phyloP scores from a whole-genome alignment of 2,113 vertebrate genomes.

The Eudorcas thomsonii region DNA sequence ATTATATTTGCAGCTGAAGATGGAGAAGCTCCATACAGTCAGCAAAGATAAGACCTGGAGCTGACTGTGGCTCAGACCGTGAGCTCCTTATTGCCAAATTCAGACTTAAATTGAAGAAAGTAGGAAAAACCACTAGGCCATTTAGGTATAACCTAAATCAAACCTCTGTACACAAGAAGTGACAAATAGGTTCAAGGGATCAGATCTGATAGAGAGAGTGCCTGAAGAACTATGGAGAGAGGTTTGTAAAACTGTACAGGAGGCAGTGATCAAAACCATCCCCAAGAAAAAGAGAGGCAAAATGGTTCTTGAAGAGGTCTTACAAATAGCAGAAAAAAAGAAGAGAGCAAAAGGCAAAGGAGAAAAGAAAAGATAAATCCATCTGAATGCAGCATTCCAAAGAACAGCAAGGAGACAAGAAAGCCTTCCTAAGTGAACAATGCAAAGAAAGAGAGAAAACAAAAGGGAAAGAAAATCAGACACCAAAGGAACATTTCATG shows the following conservation, averaged over 20 bases:
- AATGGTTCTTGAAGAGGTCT: not conserved
- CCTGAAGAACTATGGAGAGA: not conserved
- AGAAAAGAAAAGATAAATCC: not conserved
- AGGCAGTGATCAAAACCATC: not conserved
- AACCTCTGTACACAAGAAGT: not conserved
- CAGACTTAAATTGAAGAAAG: not conserved
- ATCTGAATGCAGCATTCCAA: not conserved
- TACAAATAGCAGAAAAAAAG: not conserved
- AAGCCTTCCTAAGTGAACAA: not conserved
- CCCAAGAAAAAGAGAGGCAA: not conserved
- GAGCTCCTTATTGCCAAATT: not conserved
- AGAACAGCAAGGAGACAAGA: not conserved
- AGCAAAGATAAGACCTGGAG: not conserved
- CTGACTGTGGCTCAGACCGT: not conserved
- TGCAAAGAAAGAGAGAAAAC: not conserved
- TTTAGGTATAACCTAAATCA: not conserved
- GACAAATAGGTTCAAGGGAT: not conserved
- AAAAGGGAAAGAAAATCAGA: not conserved
- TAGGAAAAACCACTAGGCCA: not conserved
- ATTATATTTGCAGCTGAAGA: not conserved
- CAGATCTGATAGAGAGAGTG: not conserved
- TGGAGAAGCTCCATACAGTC: not conserved
- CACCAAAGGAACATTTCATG: not conserved
- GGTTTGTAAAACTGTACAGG: not conserved
- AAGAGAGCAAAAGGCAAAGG: not conserved